phyloP scores from a whole-genome alignment of 2,113 vertebrate species.

The Caloenas nicobarica region DNA sequence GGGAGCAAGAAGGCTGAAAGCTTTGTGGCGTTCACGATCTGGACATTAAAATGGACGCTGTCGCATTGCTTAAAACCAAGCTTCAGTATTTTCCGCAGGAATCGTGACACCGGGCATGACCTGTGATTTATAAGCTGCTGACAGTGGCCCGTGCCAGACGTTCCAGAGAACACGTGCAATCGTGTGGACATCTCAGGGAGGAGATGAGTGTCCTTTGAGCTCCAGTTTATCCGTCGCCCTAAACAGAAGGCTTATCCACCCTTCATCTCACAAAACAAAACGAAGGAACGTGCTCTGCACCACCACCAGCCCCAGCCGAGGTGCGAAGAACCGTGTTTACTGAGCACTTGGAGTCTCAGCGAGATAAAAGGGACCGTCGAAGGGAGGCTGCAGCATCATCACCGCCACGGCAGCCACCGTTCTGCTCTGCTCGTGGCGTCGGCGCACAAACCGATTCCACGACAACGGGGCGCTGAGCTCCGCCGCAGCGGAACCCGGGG shows the following conservation, averaged over 20 bases:
- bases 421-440: no score
- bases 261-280: background rate
- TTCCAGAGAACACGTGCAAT: background rate
- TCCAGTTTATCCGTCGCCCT: background rate
- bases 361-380: no score
- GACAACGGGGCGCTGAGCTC: no score
- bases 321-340: no score
- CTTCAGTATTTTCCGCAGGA: background rate
- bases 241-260: background rate
- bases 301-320: no score
- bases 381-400: no score
- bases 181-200: background rate
- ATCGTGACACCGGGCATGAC: background rate
- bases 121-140: background rate
- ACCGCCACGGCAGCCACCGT: no score
- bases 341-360: no score
- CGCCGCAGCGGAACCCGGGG: no score
- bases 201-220: background rate
- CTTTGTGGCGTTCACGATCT: background rate
- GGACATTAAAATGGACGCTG: background rate
- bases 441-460: no score
- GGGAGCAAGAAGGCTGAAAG: constrained; percentile 8
- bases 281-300: no score
- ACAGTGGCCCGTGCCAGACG: background rate
- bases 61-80: background rate